These are phyloP conservation scores for Sipunculus nudus DNA, from an alignment of 2,888 invertebrate species.

Conservation along the genomic window DNA sequence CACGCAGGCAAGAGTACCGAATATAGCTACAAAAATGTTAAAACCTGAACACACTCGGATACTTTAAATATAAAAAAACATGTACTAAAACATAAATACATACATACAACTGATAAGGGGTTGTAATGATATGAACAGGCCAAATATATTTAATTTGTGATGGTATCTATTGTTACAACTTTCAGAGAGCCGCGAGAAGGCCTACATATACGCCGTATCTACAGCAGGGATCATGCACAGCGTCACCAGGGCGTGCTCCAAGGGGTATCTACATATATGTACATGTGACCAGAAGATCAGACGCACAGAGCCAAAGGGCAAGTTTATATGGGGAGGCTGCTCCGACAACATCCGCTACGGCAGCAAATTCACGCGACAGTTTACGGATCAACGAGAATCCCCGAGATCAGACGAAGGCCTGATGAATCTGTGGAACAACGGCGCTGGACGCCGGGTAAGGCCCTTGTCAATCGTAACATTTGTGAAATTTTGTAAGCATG, in stretches of 20 bases:
- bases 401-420: constrained; percentile 75
- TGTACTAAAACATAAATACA: too few relatives aligned
- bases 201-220: constrained; percentile 87
- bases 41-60: too few relatives aligned
- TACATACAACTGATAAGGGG: too few relatives aligned
- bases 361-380: constrained; percentile 86
- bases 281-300: constrained; percentile 86
- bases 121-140: too few relatives aligned
- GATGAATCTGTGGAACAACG: constrained; percentile 92
- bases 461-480: neutral
- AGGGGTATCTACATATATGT: constrained; percentile 81
- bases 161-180: too few relatives aligned
- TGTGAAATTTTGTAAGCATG: neutral
- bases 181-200: constrained; percentile 87
- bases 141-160: too few relatives aligned
- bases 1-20: too few relatives aligned
- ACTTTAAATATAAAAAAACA: too few relatives aligned
- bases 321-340: constrained; percentile 88
- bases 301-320: constrained; percentile 75
- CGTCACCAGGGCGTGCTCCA: constrained; percentile 81
- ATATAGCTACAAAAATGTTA: too few relatives aligned
- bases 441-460: constrained; percentile 85
- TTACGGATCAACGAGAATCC: constrained; percentile 84
- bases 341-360: constrained; percentile 81
- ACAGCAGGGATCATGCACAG: constrained; percentile 90